phyloP scores from a whole-genome alignment of 35 echinoderm and acorn worm species.

The Diadema setosum region DNA sequence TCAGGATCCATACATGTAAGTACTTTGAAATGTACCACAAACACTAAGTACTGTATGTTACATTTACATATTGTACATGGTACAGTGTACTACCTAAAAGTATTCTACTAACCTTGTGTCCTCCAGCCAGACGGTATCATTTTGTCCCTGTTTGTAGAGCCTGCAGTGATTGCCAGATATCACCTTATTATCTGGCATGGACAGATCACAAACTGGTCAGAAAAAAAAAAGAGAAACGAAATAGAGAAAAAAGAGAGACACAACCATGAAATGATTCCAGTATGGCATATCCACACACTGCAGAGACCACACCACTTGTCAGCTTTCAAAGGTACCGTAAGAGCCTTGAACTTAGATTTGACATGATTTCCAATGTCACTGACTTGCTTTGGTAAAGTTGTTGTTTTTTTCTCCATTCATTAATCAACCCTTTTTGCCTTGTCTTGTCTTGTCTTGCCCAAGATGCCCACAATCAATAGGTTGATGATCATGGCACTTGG shows the following conservation, averaged over 20 bases:
- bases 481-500: no score
- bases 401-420: not conserved
- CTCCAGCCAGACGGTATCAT: not conserved
- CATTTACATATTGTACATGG: not conserved
- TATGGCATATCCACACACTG: not conserved
- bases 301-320: not conserved
- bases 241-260: not conserved
- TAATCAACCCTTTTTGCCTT: no score
- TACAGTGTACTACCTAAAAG: not conserved
- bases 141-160: not conserved
- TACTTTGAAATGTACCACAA: not conserved
- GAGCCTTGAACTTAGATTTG: not conserved
- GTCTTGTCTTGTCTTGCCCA: no score
- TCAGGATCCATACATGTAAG: not conserved
- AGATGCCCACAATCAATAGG: no score
- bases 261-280: not conserved
- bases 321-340: not conserved
- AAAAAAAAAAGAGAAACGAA: not conserved
- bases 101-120: conserved; percentile 14
- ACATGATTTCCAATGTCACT: no score
- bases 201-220: conserved; percentile 5
- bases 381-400: not conserved
- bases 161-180: conserved; percentile 30
- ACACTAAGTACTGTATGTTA: not conserved
- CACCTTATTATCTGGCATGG: conserved; percentile 24